A percentile compares a stretch with the other conserved stretches of the same genome.
phyloP scores from a whole-genome alignment of 1,140 invertebrate genomes.

The Sycophila sp. region DNA sequence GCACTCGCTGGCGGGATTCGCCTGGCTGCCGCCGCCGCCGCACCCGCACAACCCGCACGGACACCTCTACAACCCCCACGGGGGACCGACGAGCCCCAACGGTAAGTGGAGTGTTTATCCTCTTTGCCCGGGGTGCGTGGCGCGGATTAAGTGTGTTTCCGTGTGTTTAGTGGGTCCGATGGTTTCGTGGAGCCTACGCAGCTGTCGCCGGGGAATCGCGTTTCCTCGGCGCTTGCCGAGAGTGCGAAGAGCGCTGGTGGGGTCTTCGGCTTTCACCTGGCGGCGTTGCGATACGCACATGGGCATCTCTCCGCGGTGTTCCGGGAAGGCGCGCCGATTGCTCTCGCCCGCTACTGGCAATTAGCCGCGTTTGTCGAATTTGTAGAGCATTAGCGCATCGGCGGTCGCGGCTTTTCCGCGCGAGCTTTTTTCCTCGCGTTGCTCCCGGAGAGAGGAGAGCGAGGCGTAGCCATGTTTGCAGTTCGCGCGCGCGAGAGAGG shows the following conservation, averaged over 20 bases:
- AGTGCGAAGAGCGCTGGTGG: neutral
- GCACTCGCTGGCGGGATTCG: conserved; percentile 62
- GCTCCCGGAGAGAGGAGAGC: neutral
- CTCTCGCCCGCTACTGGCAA: conserved; percentile 35
- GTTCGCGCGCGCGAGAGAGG: conserved; percentile 11
- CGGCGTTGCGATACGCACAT: neutral
- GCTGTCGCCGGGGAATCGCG: neutral
- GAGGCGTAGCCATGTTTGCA: conserved; percentile 45
- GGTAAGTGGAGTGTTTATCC: conserved; percentile 55
- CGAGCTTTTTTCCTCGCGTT: conserved; percentile 37
- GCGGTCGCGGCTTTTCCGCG: conserved; percentile 43
- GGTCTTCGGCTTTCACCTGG: conserved; percentile 5
- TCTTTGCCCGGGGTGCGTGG: too few relatives aligned
- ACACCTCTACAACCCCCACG: conserved; percentile 61
- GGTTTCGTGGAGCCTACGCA: neutral
- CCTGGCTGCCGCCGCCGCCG: conserved; percentile 63
- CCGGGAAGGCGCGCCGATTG: conserved; percentile 24
- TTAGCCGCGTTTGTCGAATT: conserved; percentile 45
- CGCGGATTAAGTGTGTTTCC: too few relatives aligned
- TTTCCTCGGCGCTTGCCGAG: neutral
- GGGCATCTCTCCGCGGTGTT: neutral
- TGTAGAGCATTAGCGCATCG: conserved; percentile 43
- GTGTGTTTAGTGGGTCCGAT: too few relatives aligned
- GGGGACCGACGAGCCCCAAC: conserved; percentile 61
- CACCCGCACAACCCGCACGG: conserved; percentile 63